A percentile compares a stretch with the other conserved stretches of the same genome.
phyloP scores from a whole-genome alignment of 1,140 invertebrate genomes.

The Centruroides sculpturatus region DNA sequence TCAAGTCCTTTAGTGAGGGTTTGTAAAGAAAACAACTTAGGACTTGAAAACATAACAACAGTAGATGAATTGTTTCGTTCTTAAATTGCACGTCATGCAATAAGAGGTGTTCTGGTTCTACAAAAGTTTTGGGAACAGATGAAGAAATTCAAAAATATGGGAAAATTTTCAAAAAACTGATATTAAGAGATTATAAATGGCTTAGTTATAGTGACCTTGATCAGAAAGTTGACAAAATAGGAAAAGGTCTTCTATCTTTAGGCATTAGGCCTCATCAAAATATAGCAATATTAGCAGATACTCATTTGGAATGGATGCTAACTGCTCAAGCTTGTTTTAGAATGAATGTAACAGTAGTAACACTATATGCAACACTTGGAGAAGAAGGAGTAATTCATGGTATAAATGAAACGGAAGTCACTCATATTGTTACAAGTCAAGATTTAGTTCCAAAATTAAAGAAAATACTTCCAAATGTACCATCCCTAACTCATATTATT shows the following conservation, averaged over 20 bases:
- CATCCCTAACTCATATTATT: conserved; percentile 49
- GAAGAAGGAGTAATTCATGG: conserved; percentile 91
- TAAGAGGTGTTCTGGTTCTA: conserved; percentile 70
- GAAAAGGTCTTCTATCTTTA: conserved; percentile 51
- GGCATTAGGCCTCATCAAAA: conserved; percentile 49
- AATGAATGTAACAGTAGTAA: conserved; percentile 49
- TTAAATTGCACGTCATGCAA: conserved; percentile 52
- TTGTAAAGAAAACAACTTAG: no score
- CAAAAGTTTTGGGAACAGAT: conserved; percentile 79
- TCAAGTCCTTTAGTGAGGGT: neutral
- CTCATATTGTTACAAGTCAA: conserved; percentile 40
- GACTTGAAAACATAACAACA: conserved; percentile 32
- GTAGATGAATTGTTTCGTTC: conserved; percentile 73
- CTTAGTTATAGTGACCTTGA: conserved; percentile 67
- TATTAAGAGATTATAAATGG: conserved; percentile 89
- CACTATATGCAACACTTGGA: conserved; percentile 90
- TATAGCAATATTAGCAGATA: conserved; percentile 92
- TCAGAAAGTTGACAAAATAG: conserved; percentile 53
- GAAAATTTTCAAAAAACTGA: conserved; percentile 89
- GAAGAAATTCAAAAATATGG: conserved; percentile 88
- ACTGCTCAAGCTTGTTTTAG: conserved; percentile 49
- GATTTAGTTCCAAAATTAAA: conserved; percentile 81
- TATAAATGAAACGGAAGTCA: conserved; percentile 91
- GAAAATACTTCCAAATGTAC: conserved; percentile 21
- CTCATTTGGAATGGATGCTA: conserved; percentile 91